Percentiles rank a stretch among this genome's conserved stretches.
phyloP scores from a whole-genome alignment of 2,888 invertebrate species.

The Clepsis dumicolana region DNA sequence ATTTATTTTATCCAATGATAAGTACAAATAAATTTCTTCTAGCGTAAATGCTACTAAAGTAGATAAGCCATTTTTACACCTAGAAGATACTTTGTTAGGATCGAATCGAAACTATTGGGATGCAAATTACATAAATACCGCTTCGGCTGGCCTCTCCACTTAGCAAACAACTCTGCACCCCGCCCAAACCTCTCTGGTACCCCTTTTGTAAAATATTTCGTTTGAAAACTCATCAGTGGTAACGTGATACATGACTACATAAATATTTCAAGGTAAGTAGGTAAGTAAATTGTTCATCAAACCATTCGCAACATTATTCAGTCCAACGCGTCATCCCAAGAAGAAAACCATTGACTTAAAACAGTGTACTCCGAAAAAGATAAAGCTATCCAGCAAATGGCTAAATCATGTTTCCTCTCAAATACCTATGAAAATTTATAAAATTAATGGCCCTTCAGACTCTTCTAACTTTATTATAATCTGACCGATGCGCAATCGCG shows the following conservation, averaged over 20 bases:
- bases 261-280: no score
- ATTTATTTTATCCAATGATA: no score
- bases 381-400: slow-evolving; percentile 48
- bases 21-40: neutral
- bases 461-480: slow-evolving; percentile 72
- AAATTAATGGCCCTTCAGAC: slow-evolving; percentile 69
- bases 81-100: slow-evolving; percentile 67
- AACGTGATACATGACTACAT: no score
- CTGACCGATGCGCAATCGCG: slow-evolving; percentile 70
- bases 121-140: slow-evolving; percentile 75
- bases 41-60: slow-evolving; percentile 3
- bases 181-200: neutral
- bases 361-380: slow-evolving; percentile 11
- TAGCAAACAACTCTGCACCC: slow-evolving; percentile 39
- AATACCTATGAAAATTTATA: slow-evolving; percentile 61
- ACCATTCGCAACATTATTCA: no score
- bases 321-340: no score
- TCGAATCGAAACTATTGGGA: slow-evolving; percentile 65
- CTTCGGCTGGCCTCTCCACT: slow-evolving; percentile 50
- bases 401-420: slow-evolving; percentile 56
- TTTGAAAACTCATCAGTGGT: no score
- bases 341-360: neutral
- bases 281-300: no score
- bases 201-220: neutral
- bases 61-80: slow-evolving; percentile 37